Evolutionary conservation across 2,113 vertebrate genomes (phyloP).

Genomic region (Protomyctophum bolini): DNA sequence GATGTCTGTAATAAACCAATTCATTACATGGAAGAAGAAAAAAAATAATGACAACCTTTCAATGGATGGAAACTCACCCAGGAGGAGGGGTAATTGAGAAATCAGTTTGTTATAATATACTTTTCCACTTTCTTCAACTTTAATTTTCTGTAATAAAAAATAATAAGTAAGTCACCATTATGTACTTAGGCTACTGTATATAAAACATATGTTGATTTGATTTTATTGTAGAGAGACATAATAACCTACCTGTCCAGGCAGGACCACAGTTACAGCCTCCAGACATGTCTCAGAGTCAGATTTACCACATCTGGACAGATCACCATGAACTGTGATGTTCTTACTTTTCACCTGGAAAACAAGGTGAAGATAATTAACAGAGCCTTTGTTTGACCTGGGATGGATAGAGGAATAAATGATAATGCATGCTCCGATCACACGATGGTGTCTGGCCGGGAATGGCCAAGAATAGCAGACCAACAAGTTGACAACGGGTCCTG

Average conservation of each 20-base stretch:
- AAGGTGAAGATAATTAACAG: not conserved
- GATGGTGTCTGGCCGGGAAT: too few relatives aligned
- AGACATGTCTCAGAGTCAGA: slow-evolving; percentile 85
- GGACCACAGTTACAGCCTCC: slow-evolving; percentile 73
- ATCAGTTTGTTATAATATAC: slow-evolving; percentile 79
- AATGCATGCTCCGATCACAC: too few relatives aligned
- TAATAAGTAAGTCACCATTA: too few relatives aligned
- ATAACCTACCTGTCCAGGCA: slow-evolving; percentile 75
- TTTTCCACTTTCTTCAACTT: slow-evolving; percentile 75
- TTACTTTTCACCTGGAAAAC: slow-evolving; percentile 61
- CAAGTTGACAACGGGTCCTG: too few relatives aligned
- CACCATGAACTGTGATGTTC: slow-evolving; percentile 79
- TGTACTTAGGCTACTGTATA: too few relatives aligned
- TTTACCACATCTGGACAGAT: slow-evolving; percentile 82
- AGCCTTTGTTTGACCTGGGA: too few relatives aligned
- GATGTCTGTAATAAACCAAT: not conserved
- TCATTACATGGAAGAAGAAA: not conserved
- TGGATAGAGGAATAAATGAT: too few relatives aligned
- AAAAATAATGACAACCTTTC: too few relatives aligned
- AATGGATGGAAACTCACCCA: slow-evolving; percentile 64
- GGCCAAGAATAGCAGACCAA: too few relatives aligned
- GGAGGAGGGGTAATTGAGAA: slow-evolving; percentile 80
- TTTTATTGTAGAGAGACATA: too few relatives aligned
- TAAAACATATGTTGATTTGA: too few relatives aligned
- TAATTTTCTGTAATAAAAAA: slow-evolving; percentile 70